Base-by-base conservation (phyloP, 2,113 vertebrate species). In the Catharus bicknelli region DNA sequence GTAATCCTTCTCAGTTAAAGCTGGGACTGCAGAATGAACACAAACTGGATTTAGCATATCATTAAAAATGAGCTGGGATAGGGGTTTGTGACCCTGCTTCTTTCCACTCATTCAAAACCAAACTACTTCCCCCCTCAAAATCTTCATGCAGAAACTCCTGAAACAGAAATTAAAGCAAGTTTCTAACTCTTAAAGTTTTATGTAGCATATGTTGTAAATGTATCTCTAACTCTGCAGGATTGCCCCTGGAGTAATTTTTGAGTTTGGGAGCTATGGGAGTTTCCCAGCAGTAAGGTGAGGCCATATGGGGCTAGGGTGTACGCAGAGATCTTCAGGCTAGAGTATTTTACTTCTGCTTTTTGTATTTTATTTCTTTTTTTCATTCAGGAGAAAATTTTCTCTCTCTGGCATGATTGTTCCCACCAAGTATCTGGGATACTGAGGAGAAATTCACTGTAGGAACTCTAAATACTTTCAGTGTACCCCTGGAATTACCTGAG, bases 241-340 rank as follows among this genome's bases (percentile, higher is more conserved):
- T 72, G 14, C 7, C 40, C 10, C 34, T 70, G 66, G 30, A 63
- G 14, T 43, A 55, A 38, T 51, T 87, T 23, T 30, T 30, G 54
- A 69, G 16, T 20, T 73, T 9, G 53, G 29, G 36, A 51, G 7
- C 14, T 30, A 9, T 12, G 47, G 32, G n/a, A 64, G 12, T 23
- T 84, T 34, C 16, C 9, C n/a, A 36, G 23, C 6, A 40, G 50
- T 42, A 59, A 43, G 13, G 4, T 43, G 45, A 80, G 53, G 16
- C 5, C 8, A 4, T 26, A 11, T 0, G 0, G 9, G 15, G 7
- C 16, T 78, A 50, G 30, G 5, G 6, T 50, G 11, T 29, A 54
- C 29, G 8, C 2, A 7, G 10, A 78, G 21, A 43, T 30, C 21
- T 75, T 55, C 36, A 66, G 25, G 16, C 3, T 53, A 32, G 8